phyloP scores from a whole-genome alignment of 2,113 vertebrate genomes.

The Sinocyclocheilus grahami region DNA sequence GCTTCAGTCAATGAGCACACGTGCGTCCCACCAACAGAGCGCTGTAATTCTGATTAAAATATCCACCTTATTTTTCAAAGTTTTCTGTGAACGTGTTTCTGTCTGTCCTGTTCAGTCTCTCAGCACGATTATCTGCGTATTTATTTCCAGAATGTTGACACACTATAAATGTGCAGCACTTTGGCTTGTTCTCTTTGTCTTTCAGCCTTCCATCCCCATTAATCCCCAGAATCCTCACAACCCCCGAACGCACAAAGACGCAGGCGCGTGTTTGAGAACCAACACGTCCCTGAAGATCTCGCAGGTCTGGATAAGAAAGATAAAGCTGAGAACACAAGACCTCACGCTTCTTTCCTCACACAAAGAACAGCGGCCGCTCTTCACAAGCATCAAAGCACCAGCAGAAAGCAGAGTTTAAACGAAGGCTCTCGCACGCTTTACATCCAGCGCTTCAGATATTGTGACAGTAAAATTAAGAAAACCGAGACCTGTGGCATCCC shows the following conservation, averaged over 20 bases:
- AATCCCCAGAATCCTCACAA: constrained; percentile 33
- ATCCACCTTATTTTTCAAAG: no score
- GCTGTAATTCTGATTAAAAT: no score
- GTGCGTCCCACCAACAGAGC: no score
- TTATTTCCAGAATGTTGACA: background rate
- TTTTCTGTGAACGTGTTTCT: no score
- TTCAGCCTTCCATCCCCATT: constrained; percentile 40
- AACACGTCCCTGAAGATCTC: constrained; percentile 24
- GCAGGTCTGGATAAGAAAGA: constrained; percentile 27
- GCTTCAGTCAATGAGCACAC: no score
- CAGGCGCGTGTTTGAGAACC: constrained; percentile 7
- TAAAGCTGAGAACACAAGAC: constrained; percentile 38
- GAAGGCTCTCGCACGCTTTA: background rate
- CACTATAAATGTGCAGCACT: background rate
- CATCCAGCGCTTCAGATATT: background rate
- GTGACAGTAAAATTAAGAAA: background rate
- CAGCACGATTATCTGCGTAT: background rate
- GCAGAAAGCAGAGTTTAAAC: background rate
- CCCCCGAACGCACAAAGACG: constrained; percentile 21
- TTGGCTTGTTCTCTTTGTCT: constrained; percentile 52
- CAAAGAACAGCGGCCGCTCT: constrained; percentile 23
- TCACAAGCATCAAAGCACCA: background rate
- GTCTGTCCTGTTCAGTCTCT: background rate
- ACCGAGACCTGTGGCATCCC: background rate
- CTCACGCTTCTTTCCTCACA: constrained; percentile 16